Base-by-base conservation (phyloP, 53 echinoderm and acorn worm species). In the Holothuria scabra region DNA sequence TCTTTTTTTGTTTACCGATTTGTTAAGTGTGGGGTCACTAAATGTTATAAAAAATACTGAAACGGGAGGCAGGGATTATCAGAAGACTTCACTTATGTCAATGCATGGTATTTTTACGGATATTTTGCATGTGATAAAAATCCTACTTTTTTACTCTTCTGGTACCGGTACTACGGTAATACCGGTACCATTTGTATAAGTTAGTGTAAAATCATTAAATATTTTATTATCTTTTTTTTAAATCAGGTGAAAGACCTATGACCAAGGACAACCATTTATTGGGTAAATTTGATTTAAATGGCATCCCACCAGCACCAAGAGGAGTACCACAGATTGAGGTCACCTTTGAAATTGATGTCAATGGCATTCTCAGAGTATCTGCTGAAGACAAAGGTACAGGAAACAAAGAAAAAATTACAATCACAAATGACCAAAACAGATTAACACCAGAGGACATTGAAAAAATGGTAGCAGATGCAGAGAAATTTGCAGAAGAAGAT, bases 331-430 rank as follows among this genome's bases (percentile, higher is more conserved):
- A 97, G 66, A 90, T 97, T 38, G 97, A 97, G 56, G 97, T 97
- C 87, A 90, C 91, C 80, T 97, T 97, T 25, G 97, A 97, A 80
- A 97, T 96, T 56, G 97, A 97, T 56, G 97, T 97, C 41, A 97
- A 97, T 78, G 97, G 97, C 34, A 97, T 97, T 78, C 90, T 97
- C 22, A 70, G 92, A 32, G 97, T 97, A 28, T 90, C 94, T 32
- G 97, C 97, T 19, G 97, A 97, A 80, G 97, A 97, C 92, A 97
- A 97, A 66, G 97, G 97, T 88, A 97, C 97, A 14, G 97, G 97
- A 70, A 97, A 92, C 94, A 97, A 97, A 60, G 97, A 97, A 67
- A 92, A 94, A 87, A 94, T 97, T 94, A 97, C 97, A 58, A 97
- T 97, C 86, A 94, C 92, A 57, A 97, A 94, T 48, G 97, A 97